These are phyloP conservation scores for Pachliopta kotzebuea DNA, from an alignment of 2,888 invertebrate species.

Conservation along the genomic window DNA sequence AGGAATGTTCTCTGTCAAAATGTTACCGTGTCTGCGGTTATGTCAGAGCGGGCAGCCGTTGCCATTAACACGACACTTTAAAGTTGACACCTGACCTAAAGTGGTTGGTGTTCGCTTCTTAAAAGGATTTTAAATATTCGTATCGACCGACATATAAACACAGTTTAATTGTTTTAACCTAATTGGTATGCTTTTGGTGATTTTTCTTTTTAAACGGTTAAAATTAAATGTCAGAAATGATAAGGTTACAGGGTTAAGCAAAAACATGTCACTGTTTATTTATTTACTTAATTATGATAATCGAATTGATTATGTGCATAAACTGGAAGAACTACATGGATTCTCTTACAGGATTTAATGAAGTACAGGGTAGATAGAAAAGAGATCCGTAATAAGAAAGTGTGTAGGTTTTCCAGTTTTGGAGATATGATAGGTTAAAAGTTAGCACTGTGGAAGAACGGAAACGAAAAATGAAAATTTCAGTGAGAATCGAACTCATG, in stretches of 20 bases:
- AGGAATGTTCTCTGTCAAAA: conserved; percentile 18
- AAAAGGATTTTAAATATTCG: conserved; percentile 19
- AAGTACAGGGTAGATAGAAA: too few relatives aligned
- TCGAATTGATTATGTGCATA: too few relatives aligned
- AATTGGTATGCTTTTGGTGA: conserved; percentile 11
- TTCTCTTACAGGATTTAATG: too few relatives aligned
- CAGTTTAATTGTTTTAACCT: conserved; percentile 18
- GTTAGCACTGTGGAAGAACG: too few relatives aligned
- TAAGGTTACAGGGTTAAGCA: conserved; percentile 2
- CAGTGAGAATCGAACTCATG: too few relatives aligned
- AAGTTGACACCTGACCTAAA: conserved; percentile 26
- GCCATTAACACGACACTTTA: conserved; percentile 19
- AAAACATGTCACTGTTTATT: background rate
- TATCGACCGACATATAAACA: conserved; percentile 9
- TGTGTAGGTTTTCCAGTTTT: too few relatives aligned
- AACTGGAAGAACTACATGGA: too few relatives aligned
- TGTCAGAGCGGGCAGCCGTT: conserved; percentile 1
- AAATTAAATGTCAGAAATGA: conserved; percentile 15
- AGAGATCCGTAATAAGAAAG: too few relatives aligned
- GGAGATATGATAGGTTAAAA: too few relatives aligned
- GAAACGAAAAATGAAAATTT: too few relatives aligned
- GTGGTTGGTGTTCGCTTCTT: conserved; percentile 15
- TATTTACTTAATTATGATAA: too few relatives aligned
- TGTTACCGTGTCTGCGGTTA: conserved; percentile 19
- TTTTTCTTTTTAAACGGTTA: conserved; percentile 3